Evolutionary conservation across 2,888 invertebrate species (phyloP).

Genomic region (Agrypnus murinus): DNA sequence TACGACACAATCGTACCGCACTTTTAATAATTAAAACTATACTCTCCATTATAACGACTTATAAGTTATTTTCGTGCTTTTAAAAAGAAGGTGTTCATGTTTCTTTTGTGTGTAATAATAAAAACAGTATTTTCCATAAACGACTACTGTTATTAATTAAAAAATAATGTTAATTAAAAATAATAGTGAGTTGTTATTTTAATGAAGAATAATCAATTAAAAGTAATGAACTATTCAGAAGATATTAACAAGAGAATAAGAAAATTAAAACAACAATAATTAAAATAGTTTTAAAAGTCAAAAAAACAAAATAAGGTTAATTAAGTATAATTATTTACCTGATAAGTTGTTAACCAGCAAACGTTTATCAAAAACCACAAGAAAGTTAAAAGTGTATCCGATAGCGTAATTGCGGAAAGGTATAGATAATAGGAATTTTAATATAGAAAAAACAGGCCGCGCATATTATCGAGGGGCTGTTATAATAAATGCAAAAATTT

Average conservation of each 20-base stretch:
- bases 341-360: constrained; percentile 32
- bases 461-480: constrained; percentile 14
- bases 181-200: no score
- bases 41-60: no score
- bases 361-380: constrained; percentile 25
- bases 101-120: no score
- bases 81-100: not conserved
- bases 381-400: not conserved
- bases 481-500: constrained; percentile 9
- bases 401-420: constrained; percentile 33
- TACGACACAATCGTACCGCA: constrained; percentile 42
- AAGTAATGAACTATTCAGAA: not conserved
- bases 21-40: constrained; percentile 45
- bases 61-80: constrained; percentile 16
- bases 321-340: constrained; percentile 42
- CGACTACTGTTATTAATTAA: no score
- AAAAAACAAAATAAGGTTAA: constrained; percentile 38
- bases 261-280: constrained; percentile 11
- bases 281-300: constrained; percentile 34
- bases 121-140: no score
- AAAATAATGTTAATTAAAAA: no score
- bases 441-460: constrained; percentile 19
- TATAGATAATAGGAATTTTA: constrained; percentile 1
- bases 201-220: no score
- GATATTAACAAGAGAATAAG: not conserved